A percentile compares a stretch with the other conserved stretches of the same genome.
Conservation (phyloP, 1,140 invertebrate species). For the Trichoplusia ni region DNA sequence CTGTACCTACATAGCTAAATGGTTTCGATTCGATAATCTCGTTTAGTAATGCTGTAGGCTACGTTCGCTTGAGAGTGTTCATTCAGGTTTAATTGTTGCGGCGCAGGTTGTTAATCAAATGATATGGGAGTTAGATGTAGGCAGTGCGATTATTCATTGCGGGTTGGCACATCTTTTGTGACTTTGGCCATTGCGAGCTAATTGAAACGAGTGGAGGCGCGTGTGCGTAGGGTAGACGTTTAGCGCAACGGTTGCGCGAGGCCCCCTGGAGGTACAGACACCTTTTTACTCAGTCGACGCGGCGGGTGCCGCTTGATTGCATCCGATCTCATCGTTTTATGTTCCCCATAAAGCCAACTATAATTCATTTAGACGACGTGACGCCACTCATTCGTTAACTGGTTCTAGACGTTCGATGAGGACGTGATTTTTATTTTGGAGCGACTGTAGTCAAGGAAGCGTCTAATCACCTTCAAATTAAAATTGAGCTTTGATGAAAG, state of each 20-base stretch:
- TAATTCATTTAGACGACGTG: constrained; percentile 81
- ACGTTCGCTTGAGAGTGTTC: not conserved
- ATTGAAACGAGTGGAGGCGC: constrained; percentile 74
- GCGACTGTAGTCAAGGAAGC: constrained; percentile 19
- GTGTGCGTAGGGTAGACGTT: constrained; percentile 66
- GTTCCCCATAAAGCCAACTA: constrained; percentile 79
- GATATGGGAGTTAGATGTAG: constrained; percentile 14
- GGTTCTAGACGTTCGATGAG: constrained; percentile 57
- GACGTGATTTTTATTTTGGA: constrained; percentile 56
- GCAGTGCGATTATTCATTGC: constrained; percentile 22
- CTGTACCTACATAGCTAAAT: constrained; percentile 25
- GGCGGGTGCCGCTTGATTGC: constrained; percentile 78
- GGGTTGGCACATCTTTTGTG: constrained; percentile 53
- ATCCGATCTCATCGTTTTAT: constrained; percentile 79
- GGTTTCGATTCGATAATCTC: constrained; percentile 17
- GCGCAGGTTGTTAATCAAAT: constrained; percentile 20
- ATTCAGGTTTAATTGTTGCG: constrained; percentile 18
- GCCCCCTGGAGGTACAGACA: constrained; percentile 69
- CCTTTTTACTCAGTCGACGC: constrained; percentile 74
- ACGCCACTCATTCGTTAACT: constrained; percentile 78
- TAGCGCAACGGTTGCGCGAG: constrained; percentile 62
- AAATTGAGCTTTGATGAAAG: constrained; percentile 16
- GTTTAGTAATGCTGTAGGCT: constrained; percentile 3
- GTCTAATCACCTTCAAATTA: constrained; percentile 19
- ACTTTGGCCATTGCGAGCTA: constrained; percentile 68